Evolutionary conservation across 2,113 vertebrate genomes (phyloP).

Genomic region (Neolamprologus brichardi): DNA sequence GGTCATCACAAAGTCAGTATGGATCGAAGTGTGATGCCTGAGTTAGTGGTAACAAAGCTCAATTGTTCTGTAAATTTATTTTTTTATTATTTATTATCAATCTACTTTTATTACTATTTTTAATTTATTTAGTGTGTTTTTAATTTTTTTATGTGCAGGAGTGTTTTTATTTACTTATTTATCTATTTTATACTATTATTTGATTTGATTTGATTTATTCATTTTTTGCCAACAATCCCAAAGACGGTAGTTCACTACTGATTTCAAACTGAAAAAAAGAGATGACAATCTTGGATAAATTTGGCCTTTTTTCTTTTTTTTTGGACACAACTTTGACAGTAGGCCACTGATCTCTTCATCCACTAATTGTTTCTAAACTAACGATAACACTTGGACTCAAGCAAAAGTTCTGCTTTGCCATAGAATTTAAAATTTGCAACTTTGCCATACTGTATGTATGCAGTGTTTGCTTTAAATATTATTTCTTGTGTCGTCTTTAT

Average conservation of each 20-base stretch:
- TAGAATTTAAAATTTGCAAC: not conserved
- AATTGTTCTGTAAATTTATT: not conserved
- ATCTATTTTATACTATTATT: not conserved
- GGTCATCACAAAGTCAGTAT: not conserved
- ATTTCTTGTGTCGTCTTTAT: not conserved
- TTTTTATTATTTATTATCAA: not conserved
- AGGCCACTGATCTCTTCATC: not conserved
- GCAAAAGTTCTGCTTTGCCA: not conserved
- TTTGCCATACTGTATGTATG: not conserved
- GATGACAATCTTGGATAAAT: not conserved
- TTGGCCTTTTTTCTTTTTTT: not conserved
- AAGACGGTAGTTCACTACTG: not conserved
- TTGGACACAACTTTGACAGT: not conserved
- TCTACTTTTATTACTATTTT: not conserved
- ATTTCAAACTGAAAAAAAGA: not conserved
- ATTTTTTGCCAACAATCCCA: not conserved
- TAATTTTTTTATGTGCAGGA: not conserved
- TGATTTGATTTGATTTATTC: not conserved
- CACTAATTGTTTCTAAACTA: not conserved
- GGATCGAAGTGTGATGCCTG: not conserved
- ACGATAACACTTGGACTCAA: not conserved
- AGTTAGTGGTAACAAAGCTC: not conserved
- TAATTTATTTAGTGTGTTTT: not conserved
- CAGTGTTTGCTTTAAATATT: slow-evolving; percentile 1
- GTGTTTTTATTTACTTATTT: not conserved